Evolutionary conservation across 2,113 vertebrate genomes (phyloP), one percentile per base, ranked within the genome.

Genomic region (Amazona guildingii): DNA sequence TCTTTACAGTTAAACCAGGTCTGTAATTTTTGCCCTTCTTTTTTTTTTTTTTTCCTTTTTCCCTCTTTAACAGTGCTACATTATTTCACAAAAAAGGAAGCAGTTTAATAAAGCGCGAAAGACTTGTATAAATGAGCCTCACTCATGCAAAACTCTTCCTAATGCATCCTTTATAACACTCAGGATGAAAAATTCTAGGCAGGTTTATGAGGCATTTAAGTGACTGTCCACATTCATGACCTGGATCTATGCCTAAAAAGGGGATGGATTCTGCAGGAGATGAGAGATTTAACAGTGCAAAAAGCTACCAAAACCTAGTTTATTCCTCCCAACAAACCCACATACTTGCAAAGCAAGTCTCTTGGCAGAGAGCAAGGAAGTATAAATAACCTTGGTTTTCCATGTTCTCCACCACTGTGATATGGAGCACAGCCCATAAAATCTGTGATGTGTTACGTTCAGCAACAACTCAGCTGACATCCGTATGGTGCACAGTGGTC

Each of bases 321-420:
- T 92, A 46, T 70, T 86, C 51, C 17, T 82, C 17, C 11, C 43
- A 86, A 61, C 25, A 92, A 94, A 25, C 27, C 43, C 43, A 72
- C 55, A 31, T 54, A 8, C 73, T 90, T 90, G 70, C 44, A 62
- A 93, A 90, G 18, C 1, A 5, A 61, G 4, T 69, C 35, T 95
- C 20, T 72, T 94, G 68, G 61, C 0, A 0, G 13, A 76, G 35
- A 76, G 37, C 8, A 62, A 67, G 43, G 35, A 89, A 61, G 9
- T 63, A 93, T 86, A 94, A 95, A 92, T 95, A 94, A 82, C 73
- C 33, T 24, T 43, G 31, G 1, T 78, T 92, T 95, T 84, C 76
- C 49, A 13, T 79, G 46, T 84, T 95, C 48, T 87, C 74, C 67
- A 84, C 29, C 21, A 46, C 39, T 41, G 64, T 79, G 94, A 95